Evolutionary conservation across 2,797 vertebrate species (phyloP).

Genomic region (Steatocranus sp.): DNA sequence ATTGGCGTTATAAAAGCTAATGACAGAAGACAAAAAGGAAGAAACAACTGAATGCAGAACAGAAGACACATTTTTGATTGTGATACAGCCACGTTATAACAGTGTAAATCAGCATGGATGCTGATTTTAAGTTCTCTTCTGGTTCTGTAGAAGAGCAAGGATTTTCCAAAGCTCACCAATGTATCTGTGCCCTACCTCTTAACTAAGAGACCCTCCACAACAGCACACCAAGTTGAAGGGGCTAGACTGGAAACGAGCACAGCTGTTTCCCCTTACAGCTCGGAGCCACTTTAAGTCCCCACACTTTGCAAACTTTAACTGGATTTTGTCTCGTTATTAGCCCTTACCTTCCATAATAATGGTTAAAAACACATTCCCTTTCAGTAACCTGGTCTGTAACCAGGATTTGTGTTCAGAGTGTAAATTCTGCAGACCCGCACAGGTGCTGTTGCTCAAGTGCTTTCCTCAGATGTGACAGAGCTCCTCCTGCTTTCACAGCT

Average conservation of each 20-base stretch:
- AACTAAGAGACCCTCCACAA: neutral
- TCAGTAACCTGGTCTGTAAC: neutral
- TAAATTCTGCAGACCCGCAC: neutral
- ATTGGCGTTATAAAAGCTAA: neutral
- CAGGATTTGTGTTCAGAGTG: neutral
- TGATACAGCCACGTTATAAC: neutral
- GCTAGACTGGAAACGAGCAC: neutral
- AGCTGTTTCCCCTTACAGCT: neutral
- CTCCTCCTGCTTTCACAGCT: neutral
- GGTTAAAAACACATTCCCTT: neutral
- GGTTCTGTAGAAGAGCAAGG: neutral
- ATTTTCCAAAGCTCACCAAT: neutral
- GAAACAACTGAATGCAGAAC: neutral
- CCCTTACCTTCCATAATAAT: neutral
- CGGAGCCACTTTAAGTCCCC: neutral
- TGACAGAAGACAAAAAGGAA: neutral
- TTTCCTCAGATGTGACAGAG: neutral
- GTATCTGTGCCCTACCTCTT: neutral
- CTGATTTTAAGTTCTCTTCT: neutral
- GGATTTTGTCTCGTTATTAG: neutral
- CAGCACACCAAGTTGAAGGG: neutral
- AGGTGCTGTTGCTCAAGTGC: neutral
- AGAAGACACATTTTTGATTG: neutral
- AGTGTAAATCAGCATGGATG: neutral
- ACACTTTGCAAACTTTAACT: neutral